These are phyloP conservation scores for Nymphicus hollandicus DNA, from an alignment of 2,113 vertebrate species.

Conservation along the genomic window DNA sequence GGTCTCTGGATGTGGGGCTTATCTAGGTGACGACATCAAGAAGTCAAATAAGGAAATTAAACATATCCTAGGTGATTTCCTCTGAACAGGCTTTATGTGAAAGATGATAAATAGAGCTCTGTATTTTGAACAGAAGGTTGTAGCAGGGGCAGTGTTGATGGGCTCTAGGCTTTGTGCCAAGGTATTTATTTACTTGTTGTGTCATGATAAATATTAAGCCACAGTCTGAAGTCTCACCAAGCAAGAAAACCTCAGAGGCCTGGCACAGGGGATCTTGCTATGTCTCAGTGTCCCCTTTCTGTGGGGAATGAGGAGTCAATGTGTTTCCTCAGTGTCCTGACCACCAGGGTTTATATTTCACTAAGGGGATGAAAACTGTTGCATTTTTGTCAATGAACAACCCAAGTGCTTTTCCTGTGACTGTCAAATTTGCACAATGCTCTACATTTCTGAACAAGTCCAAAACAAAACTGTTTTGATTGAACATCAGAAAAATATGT, in stretches of 20 bases:
- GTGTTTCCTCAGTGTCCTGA: background rate
- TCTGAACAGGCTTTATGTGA: background rate
- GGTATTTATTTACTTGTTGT: constrained; percentile 52
- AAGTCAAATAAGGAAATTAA: constrained; percentile 24
- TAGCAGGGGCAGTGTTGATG: constrained; percentile 14
- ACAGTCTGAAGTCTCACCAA: background rate
- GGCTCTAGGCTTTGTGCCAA: constrained; percentile 41
- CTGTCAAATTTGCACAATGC: background rate
- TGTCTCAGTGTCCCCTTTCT: background rate
- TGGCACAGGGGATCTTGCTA: background rate
- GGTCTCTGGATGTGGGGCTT: background rate
- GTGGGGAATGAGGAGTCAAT: background rate
- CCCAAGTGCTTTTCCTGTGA: background rate
- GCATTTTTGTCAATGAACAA: background rate
- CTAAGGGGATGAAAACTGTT: background rate
- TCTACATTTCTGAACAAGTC: background rate
- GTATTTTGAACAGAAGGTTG: constrained; percentile 22
- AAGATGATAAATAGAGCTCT: constrained; percentile 13
- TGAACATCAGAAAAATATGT: background rate
- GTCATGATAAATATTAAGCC: constrained; percentile 31
- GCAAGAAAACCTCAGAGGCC: background rate
- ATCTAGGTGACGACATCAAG: background rate
- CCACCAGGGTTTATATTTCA: background rate
- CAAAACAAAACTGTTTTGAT: background rate
- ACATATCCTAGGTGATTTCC: constrained; percentile 6